Evolutionary conservation across 2,888 invertebrate genomes (phyloP), one percentile per base, ranked within the genome.

Genomic region (Matsumyia berberina): DNA sequence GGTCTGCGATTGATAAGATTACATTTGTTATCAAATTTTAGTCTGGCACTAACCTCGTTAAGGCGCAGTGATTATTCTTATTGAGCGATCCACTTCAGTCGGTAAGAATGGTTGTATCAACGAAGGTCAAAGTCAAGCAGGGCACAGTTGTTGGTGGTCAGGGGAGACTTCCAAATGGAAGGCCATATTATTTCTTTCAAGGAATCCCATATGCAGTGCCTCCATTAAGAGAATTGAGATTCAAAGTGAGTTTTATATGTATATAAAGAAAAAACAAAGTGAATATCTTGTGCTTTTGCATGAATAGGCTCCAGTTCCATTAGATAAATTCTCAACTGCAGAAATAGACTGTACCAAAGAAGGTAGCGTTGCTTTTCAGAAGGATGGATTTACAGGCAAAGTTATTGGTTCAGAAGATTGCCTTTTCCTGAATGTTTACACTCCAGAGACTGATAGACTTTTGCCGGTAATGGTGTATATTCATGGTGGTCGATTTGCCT

Each of bases 61-160:
- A 24, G 24, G 4, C 24, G 4, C 4, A 24, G 24, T 24, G 24
- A 24, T 24, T 24, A 24, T 35, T 35, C 35, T 2, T 35, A 35
- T 35, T 2, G 2, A 9, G 11, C 2, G 9, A 2, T 1, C 2
- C 9, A 35, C 35, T 35, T 35, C 35, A 35, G 8, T 35, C 35
- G 5, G 11, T 39, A 39, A 37, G 49, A 62, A 70, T 64, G 64
- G 33, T 7, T n/a, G 53, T 49, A 7, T 8, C 6, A 0, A 19
- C n/a, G 33, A 91, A 89, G 83, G 88, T 91, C 1, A 82, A 87
- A 9, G 91, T 92, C 11, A 89, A 89, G 53, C 92, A 93, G 69
- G 94, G 94, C 1, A 92, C 92, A 87, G 88, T 94, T 44, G 90
- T 91, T 80, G 94, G 94, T 0, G 89, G 89, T 72, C 86, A 91